Conservation (phyloP, 2,888 invertebrate species). For the Hyposoter didymator region DNA sequence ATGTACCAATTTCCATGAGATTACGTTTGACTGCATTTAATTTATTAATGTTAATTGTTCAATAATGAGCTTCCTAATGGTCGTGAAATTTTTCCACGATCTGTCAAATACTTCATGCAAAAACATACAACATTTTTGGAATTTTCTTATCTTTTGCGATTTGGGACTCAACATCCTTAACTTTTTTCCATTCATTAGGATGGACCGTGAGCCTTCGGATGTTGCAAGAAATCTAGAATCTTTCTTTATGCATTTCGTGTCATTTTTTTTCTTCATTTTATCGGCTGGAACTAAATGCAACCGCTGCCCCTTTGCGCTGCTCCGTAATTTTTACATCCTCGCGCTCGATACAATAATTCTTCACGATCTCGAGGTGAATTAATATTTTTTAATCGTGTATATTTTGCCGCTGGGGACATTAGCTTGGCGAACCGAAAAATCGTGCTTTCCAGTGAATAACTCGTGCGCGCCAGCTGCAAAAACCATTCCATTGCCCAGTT, state of each 20-base stretch:
- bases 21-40: too few relatives aligned
- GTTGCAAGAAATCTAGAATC: not conserved
- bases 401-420: not conserved
- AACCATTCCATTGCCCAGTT: constrained; percentile 33
- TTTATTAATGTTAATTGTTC: too few relatives aligned
- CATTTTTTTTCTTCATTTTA: not conserved
- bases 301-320: not conserved
- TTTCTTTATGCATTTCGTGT: not conserved
- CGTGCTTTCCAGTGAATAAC: constrained; percentile 17
- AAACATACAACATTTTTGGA: too few relatives aligned
- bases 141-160: too few relatives aligned
- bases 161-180: too few relatives aligned
- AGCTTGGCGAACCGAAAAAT: constrained; percentile 17
- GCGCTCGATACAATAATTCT: not conserved
- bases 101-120: too few relatives aligned
- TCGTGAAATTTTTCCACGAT: too few relatives aligned
- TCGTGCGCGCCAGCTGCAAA: constrained; percentile 42
- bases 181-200: not conserved
- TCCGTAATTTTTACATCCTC: not conserved
- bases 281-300: not conserved
- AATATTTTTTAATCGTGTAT: not conserved
- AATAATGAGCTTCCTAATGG: too few relatives aligned
- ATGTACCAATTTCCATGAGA: too few relatives aligned
- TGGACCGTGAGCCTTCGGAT: not conserved
- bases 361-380: not conserved